phyloP scores from a whole-genome alignment of 64 coral and sea anemone species.

The Anthopleura sola region DNA sequence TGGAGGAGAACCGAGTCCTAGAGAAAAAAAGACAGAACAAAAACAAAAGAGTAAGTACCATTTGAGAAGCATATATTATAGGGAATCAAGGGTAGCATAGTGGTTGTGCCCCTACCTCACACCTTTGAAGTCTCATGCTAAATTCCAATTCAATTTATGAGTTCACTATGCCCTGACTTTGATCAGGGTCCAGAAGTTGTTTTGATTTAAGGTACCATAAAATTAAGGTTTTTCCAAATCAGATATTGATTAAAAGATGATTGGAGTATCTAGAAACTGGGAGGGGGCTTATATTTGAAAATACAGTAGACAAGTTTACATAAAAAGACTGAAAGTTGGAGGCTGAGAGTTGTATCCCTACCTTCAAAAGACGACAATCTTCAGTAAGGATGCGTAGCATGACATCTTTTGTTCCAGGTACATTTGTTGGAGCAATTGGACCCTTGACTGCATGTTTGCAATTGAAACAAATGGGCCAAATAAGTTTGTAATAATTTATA shows the following conservation, averaged over 20 bases:
- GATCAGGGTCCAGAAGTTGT: too few relatives aligned
- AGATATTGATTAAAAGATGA: too few relatives aligned
- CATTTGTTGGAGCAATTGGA: neutral
- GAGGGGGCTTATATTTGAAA: too few relatives aligned
- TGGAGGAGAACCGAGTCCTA: slow-evolving; percentile 45
- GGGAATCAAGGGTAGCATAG: too few relatives aligned
- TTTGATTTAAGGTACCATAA: too few relatives aligned
- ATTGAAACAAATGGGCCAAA: neutral
- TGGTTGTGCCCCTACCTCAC: too few relatives aligned
- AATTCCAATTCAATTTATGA: too few relatives aligned
- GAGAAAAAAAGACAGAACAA: neutral
- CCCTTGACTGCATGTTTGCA: neutral
- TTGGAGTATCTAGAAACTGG: too few relatives aligned
- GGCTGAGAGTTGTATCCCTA: neutral
- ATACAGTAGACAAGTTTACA: too few relatives aligned
- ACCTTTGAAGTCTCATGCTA: too few relatives aligned
- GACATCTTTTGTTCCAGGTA: neutral
- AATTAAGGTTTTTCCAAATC: too few relatives aligned
- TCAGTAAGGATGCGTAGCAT: slow-evolving; percentile 74
- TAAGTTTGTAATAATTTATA: neutral
- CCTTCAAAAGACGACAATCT: slow-evolving; percentile 74
- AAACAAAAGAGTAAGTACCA: neutral
- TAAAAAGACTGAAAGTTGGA: neutral
- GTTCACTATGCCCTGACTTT: too few relatives aligned
- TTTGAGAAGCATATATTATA: neutral